phyloP scores from a whole-genome alignment of 1,140 invertebrate genomes.

The Drosophila persimilis region DNA sequence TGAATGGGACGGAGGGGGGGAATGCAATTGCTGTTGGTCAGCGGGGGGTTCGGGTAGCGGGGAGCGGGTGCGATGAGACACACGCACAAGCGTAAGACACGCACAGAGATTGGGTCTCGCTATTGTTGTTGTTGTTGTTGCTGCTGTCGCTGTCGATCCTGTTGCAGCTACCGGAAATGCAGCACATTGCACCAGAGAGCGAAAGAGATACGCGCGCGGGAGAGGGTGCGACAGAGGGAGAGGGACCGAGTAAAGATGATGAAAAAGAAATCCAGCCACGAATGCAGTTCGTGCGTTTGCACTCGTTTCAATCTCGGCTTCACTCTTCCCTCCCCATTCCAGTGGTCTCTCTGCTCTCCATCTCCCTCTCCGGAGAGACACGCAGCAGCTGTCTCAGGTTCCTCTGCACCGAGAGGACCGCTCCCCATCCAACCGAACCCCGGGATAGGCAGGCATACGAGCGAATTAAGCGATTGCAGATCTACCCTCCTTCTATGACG shows the following conservation, averaged over 20 bases:
- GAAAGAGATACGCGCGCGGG: neutral
- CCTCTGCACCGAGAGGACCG: neutral
- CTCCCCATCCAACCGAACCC: too few species aligned
- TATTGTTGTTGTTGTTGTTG: constrained; percentile 25
- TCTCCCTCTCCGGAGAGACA: neutral
- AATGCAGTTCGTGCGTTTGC: constrained; percentile 51
- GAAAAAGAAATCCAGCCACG: constrained; percentile 10
- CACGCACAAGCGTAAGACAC: constrained; percentile 68
- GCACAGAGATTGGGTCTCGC: constrained; percentile 48
- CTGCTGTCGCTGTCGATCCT: constrained; percentile 5
- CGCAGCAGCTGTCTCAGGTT: constrained; percentile 20
- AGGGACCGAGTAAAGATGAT: constrained; percentile 7
- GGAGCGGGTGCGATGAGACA: constrained; percentile 55
- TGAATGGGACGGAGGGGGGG: constrained; percentile 10
- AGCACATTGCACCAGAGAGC: constrained; percentile 65
- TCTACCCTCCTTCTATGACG: neutral
- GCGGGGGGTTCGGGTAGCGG: neutral
- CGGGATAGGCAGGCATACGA: too few species aligned
- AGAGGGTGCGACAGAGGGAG: neutral
- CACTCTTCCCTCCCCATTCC: constrained; percentile 1
- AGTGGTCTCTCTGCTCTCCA: too few species aligned
- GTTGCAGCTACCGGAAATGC: constrained; percentile 72
- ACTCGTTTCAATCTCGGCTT: constrained; percentile 39
- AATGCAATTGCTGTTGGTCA: neutral
- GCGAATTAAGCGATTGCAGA: constrained; percentile 5